Base-by-base conservation (phyloP, 2,888 invertebrate species). In the Formica aserva region DNA sequence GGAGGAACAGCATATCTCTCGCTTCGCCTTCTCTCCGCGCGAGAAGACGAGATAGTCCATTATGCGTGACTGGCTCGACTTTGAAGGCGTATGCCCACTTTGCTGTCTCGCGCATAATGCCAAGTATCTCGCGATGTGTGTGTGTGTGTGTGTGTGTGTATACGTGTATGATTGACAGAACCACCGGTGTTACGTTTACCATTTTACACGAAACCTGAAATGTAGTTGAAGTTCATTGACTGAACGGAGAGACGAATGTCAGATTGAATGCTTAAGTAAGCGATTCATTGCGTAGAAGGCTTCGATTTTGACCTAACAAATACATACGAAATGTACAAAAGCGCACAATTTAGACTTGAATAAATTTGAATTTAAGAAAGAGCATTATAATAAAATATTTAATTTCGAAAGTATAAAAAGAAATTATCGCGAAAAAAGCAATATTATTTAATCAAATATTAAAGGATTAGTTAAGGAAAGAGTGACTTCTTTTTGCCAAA, bases 21-120 rank as follows among this genome's bases (percentile, higher is more conserved):
- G 76, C 75, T 48, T 75, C 48, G 55, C 38, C 22, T 22, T n/a
- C n/a, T 62, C 45, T 35, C 3, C 45, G 38, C 11, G 60, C 32
- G 65, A 85, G 82, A 60, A 69, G 78, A 62, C 32, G 45, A 77
- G 77, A 77, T 76, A 38, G 65, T 65, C 60, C 81, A 86, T 88
- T 88, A 86, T 57, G 74, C 57, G 22, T 63, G 78, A 55, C 67
- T 67, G 67, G 60, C 66, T 65, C 45, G 60, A 62, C 35, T 77
- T 76, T 41, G 18, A 52, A 41, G 71, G n/a, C 29, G 66, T 67
- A 71, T 48, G 63, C 13, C 48, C 65, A 72, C 76, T 71, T 74
- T 11, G 63, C 69, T 29, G 52, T 66, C 55, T 48, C 55, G 41
- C 32, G 22, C 45, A 18, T 62, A 62, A 80, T 81, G 35, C 32